phyloP scores from a whole-genome alignment of 2,888 invertebrate genomes.

The Standfussiana lucernea region DNA sequence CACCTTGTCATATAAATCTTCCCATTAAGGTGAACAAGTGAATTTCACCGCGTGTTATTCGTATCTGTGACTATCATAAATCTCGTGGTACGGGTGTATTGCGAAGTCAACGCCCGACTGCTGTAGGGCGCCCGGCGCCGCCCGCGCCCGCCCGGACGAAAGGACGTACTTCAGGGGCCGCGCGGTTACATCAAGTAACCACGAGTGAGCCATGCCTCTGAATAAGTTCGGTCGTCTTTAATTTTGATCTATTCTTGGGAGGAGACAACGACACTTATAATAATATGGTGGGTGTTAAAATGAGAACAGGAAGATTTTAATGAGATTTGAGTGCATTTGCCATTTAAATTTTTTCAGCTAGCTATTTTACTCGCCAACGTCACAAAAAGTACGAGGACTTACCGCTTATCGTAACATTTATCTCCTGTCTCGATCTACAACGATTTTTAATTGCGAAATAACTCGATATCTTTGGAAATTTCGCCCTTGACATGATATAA shows the following conservation, averaged over 20 bases:
- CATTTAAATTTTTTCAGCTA: neutral
- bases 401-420: conserved; percentile 32
- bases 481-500: conserved; percentile 38
- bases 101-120: conserved; percentile 70
- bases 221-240: conserved; percentile 42
- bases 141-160: conserved; percentile 72
- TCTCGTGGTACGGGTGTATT: conserved; percentile 67
- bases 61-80: conserved; percentile 76
- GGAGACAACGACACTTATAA: neutral
- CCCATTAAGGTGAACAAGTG: conserved; percentile 76
- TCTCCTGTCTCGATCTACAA: conserved; percentile 40
- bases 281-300: conserved; percentile 19
- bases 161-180: conserved; percentile 75
- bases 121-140: conserved; percentile 72
- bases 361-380: neutral
- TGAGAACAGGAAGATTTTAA: conserved; percentile 7
- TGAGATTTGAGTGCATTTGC: neutral
- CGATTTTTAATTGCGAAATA: conserved; percentile 47
- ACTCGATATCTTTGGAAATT: conserved; percentile 33
- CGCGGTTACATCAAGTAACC: conserved; percentile 64
- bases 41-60: conserved; percentile 77
- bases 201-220: conserved; percentile 55
- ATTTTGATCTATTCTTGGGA: conserved; percentile 23
- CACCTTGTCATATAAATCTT: conserved; percentile 72
- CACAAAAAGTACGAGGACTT: conserved; percentile 10